phyloP scores from a whole-genome alignment of 2,113 vertebrate species.

The Oceanites oceanicus region DNA sequence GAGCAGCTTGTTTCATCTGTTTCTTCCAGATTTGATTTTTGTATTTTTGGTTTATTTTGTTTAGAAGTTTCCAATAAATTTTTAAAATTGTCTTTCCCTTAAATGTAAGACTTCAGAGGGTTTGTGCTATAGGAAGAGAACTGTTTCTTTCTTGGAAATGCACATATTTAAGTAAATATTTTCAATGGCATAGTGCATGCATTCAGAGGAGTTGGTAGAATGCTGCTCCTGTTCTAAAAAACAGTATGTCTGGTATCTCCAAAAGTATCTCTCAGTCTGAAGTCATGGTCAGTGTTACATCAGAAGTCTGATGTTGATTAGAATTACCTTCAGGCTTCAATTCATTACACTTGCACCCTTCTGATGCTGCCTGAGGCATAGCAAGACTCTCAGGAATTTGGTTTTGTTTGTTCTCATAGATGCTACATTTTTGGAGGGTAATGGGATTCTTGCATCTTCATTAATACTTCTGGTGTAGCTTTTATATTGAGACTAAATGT shows the following conservation, averaged over 20 bases:
- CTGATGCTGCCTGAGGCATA: neutral
- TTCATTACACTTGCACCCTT: neutral
- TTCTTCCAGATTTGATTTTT: slow-evolving; percentile 34
- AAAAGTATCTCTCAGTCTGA: neutral
- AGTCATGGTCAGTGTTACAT: neutral
- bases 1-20: slow-evolving; percentile 15
- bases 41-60: slow-evolving; percentile 17
- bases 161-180: neutral
- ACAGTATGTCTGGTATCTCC: neutral
- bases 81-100: slow-evolving; percentile 30
- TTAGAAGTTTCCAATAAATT: slow-evolving; percentile 54
- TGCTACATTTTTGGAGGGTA: neutral
- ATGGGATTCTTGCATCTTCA: neutral
- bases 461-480: neutral
- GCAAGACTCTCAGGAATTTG: neutral
- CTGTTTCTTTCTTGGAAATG: neutral
- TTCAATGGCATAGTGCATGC: neutral
- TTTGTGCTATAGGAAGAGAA: neutral
- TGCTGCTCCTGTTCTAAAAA: neutral
- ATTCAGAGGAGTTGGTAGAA: neutral
- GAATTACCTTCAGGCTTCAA: neutral
- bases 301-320: neutral
- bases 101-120: slow-evolving; percentile 11
- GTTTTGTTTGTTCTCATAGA: neutral
- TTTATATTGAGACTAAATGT: neutral